Conservation (phyloP, 2,113 vertebrate genomes). For the Leucoraja erinaceus region DNA sequence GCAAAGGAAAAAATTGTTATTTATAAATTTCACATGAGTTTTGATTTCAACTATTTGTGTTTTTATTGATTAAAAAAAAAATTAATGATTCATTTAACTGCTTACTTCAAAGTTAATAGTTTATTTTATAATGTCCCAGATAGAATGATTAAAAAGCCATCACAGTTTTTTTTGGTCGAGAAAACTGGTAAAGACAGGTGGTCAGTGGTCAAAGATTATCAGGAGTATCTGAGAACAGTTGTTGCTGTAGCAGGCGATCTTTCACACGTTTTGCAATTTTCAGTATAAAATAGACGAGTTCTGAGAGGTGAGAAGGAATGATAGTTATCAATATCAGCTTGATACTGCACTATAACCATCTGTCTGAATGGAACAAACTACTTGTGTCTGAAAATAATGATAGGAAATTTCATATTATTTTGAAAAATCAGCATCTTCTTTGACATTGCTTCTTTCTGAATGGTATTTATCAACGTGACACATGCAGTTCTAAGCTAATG, state of each 20-base stretch:
- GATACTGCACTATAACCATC: constrained; percentile 14
- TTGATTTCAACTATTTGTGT: no score
- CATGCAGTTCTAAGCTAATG: background rate
- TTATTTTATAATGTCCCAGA: no score
- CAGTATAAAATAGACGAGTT: constrained; percentile 5
- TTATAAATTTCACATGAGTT: no score
- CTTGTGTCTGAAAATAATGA: background rate
- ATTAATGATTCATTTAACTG: no score
- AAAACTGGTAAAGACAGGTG: no score
- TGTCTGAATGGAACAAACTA: background rate
- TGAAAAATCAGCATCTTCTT: background rate
- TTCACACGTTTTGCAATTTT: constrained; percentile 17
- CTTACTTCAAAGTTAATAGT: no score
- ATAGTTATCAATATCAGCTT: constrained; percentile 33
- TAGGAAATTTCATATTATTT: background rate
- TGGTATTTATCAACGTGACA: background rate
- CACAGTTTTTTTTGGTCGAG: no score
- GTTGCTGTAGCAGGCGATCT: constrained; percentile 13
- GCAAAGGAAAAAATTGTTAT: no score
- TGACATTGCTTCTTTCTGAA: background rate
- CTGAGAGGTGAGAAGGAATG: constrained; percentile 2
- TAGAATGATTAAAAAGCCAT: no score
- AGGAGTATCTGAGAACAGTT: background rate
- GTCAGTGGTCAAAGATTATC: no score
- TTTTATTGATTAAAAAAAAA: no score